phyloP scores from a whole-genome alignment of 2,888 invertebrate species.

The Cinara cedri region DNA sequence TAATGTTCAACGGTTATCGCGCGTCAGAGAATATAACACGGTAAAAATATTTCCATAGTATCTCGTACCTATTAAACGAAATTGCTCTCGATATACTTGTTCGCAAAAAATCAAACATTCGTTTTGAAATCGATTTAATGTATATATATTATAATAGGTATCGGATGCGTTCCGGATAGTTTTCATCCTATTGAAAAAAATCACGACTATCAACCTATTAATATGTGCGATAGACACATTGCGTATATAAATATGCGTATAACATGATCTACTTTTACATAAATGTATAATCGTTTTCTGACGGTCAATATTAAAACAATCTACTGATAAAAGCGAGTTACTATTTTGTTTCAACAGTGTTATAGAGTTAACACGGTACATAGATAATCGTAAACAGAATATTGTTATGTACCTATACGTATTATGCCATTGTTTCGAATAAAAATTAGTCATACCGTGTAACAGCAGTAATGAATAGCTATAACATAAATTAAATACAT shows the following conservation, averaged over 20 bases:
- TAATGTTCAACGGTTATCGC: conserved; percentile 12
- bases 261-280: conserved; percentile 11
- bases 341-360: background rate
- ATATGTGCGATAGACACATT: background rate
- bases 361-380: no score
- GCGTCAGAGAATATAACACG: background rate
- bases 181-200: conserved; percentile 25
- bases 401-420: no score
- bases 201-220: background rate
- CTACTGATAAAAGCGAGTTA: no score
- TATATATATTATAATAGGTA: background rate
- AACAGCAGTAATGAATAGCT: no score
- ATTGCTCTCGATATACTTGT: conserved; percentile 11
- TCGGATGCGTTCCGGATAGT: conserved; percentile 20
- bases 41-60: background rate
- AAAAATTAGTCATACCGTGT: no score
- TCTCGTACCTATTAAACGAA: background rate
- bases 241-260: conserved; percentile 11
- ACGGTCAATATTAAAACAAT: background rate
- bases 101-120: conserved; percentile 10
- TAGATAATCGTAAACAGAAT: background rate
- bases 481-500: no score
- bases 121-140: no score
- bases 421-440: no score
- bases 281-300: background rate